These are phyloP conservation scores for Gisinianus flammeolus DNA, from an alignment of 2,888 invertebrate genomes.

Conservation along the genomic window DNA sequence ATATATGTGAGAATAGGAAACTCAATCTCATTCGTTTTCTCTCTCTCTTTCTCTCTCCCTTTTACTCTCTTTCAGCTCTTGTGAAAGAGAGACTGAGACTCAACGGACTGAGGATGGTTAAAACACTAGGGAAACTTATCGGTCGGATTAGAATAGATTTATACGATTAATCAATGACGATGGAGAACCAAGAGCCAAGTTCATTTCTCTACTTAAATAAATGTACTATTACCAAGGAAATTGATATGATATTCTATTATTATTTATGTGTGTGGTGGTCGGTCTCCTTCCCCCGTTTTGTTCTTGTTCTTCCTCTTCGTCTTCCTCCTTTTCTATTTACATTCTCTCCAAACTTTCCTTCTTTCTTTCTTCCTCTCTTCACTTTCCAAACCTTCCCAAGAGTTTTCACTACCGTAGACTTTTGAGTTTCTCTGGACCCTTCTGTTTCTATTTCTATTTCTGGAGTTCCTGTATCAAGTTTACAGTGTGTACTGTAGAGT, in stretches of 20 bases:
- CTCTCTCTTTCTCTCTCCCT: neutral
- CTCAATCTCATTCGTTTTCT: conserved; percentile 5
- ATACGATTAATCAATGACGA: conserved; percentile 23
- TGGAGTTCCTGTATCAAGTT: neutral
- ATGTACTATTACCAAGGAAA: neutral
- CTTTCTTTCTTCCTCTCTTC: neutral
- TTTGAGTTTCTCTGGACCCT: too few relatives aligned
- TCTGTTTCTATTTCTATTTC: too few relatives aligned
- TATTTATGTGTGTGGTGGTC: too few relatives aligned
- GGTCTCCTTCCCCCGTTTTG: neutral
- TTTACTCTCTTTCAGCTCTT: neutral
- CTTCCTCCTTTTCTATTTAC: neutral
- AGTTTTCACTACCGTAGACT: too few relatives aligned
- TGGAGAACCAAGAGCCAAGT: neutral
- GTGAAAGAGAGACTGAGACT: neutral
- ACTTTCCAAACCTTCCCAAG: too few relatives aligned
- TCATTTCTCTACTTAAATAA: conserved; percentile 5
- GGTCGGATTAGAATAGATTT: conserved; percentile 12
- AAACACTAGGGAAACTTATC: conserved; percentile 1
- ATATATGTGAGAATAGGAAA: too few relatives aligned
- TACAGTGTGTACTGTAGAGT: neutral
- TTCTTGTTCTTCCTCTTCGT: neutral
- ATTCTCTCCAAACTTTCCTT: neutral
- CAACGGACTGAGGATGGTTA: neutral
- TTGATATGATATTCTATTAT: conserved; percentile 8